Evolutionary conservation across 2,888 invertebrate species (phyloP).

Genomic region (Choristoneura rosaceana): DNA sequence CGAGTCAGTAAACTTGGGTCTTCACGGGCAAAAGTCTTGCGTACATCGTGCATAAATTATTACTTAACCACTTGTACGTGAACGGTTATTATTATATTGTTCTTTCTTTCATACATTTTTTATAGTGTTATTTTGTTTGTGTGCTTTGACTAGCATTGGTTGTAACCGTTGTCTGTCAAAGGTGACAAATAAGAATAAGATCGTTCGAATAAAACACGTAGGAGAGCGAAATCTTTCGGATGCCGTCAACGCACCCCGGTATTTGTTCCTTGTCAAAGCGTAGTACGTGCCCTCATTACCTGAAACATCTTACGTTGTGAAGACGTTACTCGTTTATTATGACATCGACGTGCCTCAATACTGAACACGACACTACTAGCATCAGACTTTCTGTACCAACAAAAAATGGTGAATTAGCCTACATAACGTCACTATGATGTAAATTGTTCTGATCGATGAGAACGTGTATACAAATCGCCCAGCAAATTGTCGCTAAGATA

Average conservation of each 20-base stretch:
- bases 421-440: constrained; percentile 15
- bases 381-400: constrained; percentile 4
- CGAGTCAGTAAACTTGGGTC: constrained; percentile 43
- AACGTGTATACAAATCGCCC: constrained; percentile 45
- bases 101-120: too few relatives aligned
- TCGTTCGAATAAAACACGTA: constrained; percentile 39
- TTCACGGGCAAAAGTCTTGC: constrained; percentile 34
- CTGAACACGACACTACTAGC: constrained; percentile 18
- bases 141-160: too few relatives aligned
- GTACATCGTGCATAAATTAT: constrained; percentile 41
- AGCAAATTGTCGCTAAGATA: constrained; percentile 53
- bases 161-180: background rate
- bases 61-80: constrained; percentile 30
- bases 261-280: constrained; percentile 70
- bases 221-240: constrained; percentile 59
- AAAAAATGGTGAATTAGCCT: constrained; percentile 23
- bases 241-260: constrained; percentile 58
- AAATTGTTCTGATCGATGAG: constrained; percentile 25
- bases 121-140: too few relatives aligned
- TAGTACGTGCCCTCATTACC: constrained; percentile 71
- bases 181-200: constrained; percentile 34
- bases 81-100: constrained; percentile 17
- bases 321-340: constrained; percentile 41
- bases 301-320: constrained; percentile 55
- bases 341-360: constrained; percentile 19